A percentile compares a stretch with the other conserved stretches of the same genome.
These are phyloP conservation scores for Crypturellus tataupa DNA, from an alignment of 2,797 vertebrate species.

Conservation along the genomic window DNA sequence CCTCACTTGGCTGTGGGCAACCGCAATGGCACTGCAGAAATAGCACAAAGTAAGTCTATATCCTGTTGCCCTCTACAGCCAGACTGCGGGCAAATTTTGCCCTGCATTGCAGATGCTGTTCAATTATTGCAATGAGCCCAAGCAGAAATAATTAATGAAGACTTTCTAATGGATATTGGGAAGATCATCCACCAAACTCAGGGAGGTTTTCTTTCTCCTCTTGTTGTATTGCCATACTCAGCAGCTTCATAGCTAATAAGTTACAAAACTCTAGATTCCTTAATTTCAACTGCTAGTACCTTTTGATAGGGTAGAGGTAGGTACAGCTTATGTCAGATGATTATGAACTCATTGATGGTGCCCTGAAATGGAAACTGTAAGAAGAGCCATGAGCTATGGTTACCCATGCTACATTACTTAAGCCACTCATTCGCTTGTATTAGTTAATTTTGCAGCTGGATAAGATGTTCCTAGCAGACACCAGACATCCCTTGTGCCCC, in stretches of 20 bases:
- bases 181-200: slow-evolving; percentile 62
- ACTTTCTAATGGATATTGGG: slow-evolving; percentile 73
- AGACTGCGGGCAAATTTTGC: slow-evolving; percentile 42
- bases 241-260: slow-evolving; percentile 76
- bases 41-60: slow-evolving; percentile 26
- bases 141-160: slow-evolving; percentile 80
- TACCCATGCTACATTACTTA: not conserved
- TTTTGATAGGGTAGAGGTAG: not conserved
- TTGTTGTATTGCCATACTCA: slow-evolving; percentile 56
- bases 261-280: slow-evolving; percentile 12
- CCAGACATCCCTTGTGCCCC: not conserved
- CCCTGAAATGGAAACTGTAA: slow-evolving; percentile 51
- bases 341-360: not conserved
- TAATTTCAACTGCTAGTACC: not conserved
- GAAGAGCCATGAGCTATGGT: not conserved
- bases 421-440: not conserved
- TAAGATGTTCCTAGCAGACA: not conserved
- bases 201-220: slow-evolving; percentile 57
- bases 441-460: not conserved
- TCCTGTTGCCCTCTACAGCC: not conserved
- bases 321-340: not conserved
- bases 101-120: slow-evolving; percentile 22
- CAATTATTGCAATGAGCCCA: slow-evolving; percentile 65
- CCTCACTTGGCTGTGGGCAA: not conserved
- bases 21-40: not conserved